A percentile compares a stretch with the other conserved stretches of the same genome.
Conservation (phyloP, 2,797 vertebrate genomes). For the Rhinogobio ventralis region DNA sequence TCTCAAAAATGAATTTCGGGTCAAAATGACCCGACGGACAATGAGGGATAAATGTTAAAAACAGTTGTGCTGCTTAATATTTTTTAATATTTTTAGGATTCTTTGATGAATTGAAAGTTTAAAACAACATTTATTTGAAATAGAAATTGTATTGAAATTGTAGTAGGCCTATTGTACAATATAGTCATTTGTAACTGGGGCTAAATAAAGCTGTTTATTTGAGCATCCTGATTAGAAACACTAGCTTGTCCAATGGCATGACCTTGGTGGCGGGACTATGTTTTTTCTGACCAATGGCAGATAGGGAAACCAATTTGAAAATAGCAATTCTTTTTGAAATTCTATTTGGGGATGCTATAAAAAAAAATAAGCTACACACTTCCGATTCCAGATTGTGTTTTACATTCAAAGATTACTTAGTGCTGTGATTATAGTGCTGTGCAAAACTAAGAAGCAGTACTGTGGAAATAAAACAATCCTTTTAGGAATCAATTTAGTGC, state of each 20-base stretch:
- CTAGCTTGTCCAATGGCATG: neutral
- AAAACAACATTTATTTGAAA: neutral
- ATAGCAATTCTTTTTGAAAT: neutral
- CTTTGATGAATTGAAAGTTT: neutral
- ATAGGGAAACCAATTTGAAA: neutral
- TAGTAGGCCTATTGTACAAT: neutral
- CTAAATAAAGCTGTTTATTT: neutral
- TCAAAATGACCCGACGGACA: no score
- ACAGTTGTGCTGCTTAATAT: neutral
- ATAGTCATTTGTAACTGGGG: neutral
- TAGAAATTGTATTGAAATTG: no score
- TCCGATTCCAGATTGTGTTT: slow-evolving; percentile 20
- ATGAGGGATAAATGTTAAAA: neutral
- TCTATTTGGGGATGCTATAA: neutral
- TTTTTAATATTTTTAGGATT: neutral
- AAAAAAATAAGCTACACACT: neutral
- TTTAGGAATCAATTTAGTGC: slow-evolving; percentile 29
- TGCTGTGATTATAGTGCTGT: slow-evolving; percentile 26
- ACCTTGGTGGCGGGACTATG: neutral
- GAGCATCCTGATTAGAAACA: neutral
- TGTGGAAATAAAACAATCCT: slow-evolving; percentile 45
- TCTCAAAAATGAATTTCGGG: no score
- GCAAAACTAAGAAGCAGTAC: slow-evolving; percentile 47
- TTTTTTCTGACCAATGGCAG: neutral
- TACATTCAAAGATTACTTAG: slow-evolving; percentile 44